Base-by-base conservation (phyloP, 2,888 invertebrate species). In the Pollenia angustigena region DNA sequence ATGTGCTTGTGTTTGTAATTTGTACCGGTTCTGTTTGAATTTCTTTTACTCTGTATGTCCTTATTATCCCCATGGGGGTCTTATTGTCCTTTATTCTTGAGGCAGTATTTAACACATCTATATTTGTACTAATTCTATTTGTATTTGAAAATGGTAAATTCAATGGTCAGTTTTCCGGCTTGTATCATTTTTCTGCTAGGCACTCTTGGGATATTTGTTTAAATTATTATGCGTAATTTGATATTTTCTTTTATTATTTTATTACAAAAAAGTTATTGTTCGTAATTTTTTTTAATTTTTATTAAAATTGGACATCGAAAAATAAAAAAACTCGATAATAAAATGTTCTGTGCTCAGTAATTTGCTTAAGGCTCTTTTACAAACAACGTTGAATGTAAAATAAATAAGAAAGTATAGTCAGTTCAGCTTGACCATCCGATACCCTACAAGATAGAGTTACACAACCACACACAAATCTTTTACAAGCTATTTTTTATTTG, bases 91-190 rank as follows among this genome's bases (percentile, higher is more conserved):
- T 64, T 44, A 11, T 76, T 76, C 4, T 66, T 64, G 23, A 18
- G 74, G 32, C 40, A 18, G 11, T 32, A 42, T 69, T 69, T 69
- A 60, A 76, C 16, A 46, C 50, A 66, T 78, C 46, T 46, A 64
- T 52, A 7, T 76, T 23, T 52, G 14, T 42, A 23, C 23, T 23
- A 44, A 58, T 23, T 58, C 3, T 68, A 1, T n/a, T 50, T 50
- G 8, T 32, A 40, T 50, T 68, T 50, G 9, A 14, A 11, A 42
- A 6, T 44, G 42, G 42, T 62, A 42, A 62, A 62, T 10, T 62
- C 16, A 62, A 16, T 42, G 9, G 16, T 16, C n/a, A 62, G n/a
- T 62, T 62, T n/a, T 62, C 16, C 42, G 40, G 42, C 9, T 62
- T 14, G n/a, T 40, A 56, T 56, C 32, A 32, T 40, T 40, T 58